phyloP scores from a whole-genome alignment of 2,113 vertebrate species.

The Emydocephalus ijimae region DNA sequence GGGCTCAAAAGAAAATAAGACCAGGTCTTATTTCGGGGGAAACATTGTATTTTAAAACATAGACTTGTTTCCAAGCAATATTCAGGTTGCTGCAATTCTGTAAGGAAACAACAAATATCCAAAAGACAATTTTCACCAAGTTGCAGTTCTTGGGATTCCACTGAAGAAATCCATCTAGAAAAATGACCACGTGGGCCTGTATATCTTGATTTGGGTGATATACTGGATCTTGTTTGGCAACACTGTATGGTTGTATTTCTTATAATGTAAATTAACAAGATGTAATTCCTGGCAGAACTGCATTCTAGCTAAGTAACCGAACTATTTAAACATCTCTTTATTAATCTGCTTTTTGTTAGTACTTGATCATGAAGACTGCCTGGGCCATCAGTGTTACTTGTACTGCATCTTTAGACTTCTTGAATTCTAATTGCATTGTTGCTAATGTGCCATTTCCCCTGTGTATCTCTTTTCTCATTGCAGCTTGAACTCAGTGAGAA shows the following conservation, averaged over 20 bases:
- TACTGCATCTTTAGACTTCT: background rate
- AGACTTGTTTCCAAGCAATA: background rate
- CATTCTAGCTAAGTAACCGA: background rate
- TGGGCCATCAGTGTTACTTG: background rate
- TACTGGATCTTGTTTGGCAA: background rate
- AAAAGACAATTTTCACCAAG: background rate
- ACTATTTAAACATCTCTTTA: background rate
- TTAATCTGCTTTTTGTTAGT: background rate
- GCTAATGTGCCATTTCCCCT: background rate
- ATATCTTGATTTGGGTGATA: background rate
- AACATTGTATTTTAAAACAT: background rate
- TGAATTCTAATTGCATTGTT: background rate
- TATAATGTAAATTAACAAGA: background rate
- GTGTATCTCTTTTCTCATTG: conserved; percentile 30
- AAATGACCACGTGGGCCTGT: background rate
- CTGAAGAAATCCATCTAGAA: background rate
- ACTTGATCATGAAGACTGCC: background rate
- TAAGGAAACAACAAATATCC: background rate
- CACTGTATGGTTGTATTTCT: background rate
- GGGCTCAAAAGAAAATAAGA: too few species aligned
- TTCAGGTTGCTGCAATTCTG: background rate
- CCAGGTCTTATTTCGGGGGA: too few species aligned
- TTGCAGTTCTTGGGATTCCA: background rate
- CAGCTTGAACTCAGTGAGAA: conserved; percentile 93
- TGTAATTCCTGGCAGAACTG: background rate